Evolutionary conservation across 2,888 invertebrate species (phyloP), one percentile per base, ranked within the genome.

Genomic region (Ichneumon xanthorius): DNA sequence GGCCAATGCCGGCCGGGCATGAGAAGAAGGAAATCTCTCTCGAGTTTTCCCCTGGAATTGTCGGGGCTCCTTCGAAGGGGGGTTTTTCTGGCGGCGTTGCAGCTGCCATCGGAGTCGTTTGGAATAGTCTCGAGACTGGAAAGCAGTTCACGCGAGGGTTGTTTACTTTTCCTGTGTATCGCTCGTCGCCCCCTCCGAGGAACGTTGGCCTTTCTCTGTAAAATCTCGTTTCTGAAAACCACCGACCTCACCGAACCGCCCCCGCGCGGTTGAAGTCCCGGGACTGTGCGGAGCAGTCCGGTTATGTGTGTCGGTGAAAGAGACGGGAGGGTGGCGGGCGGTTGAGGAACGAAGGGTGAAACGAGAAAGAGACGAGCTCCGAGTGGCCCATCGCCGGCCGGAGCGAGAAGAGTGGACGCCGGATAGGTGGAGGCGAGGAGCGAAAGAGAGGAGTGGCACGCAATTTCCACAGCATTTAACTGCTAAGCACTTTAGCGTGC

Each of bases 391-490:
- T 67, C n/a, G 40, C 67, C 40, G 3, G 5, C 1, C n/a, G 11
- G n/a, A 67, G 37, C 2, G 67, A 37, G 40, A 19, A 67, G 67
- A 40, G 40, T 67, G 40, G 40, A 40, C 67, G 37, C n/a, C 30
- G 14, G 16, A 37, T 26, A 37, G n/a, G 19, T 26, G 16, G 19
- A 19, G 16, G 48, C n/a, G 55, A 37, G 71, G 53, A 68, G 67
- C 61, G 48, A 63, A 80, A 45, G 61, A 73, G 78, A 73, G 73
- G 70, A 81, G 81, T 82, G 76, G 76, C 71, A 86, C 86, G 87
- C 89, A 87, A 88, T 89, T 91, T 89, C 88, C 80, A 84, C 80
- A 87, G 82, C 88, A 88, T 90, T 91, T 89, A 91, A 90, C 89
- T 88, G 88, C 86, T 89, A 88, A 89, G 88, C 88, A 87, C 87